Evolutionary conservation across 2,797 vertebrate genomes (phyloP).

Genomic region (Alfaro cultratus): DNA sequence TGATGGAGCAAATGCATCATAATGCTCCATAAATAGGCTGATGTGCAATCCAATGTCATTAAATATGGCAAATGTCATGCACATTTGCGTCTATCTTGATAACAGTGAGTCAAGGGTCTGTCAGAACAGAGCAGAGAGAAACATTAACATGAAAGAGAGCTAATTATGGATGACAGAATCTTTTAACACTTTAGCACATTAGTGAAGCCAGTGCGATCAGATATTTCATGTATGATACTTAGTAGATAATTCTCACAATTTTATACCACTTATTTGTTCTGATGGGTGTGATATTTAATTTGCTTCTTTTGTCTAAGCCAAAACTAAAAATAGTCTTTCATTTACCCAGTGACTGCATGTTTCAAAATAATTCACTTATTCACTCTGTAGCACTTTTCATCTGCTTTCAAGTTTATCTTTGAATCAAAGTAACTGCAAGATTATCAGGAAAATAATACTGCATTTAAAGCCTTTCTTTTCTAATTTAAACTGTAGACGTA

Average conservation of each 20-base stretch:
- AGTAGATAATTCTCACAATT: background rate
- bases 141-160: background rate
- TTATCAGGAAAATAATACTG: background rate
- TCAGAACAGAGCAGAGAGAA: background rate
- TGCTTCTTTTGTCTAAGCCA: background rate
- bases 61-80: background rate
- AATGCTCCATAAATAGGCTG: background rate
- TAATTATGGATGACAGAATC: slow-evolving; percentile 1
- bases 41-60: background rate
- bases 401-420: background rate
- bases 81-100: background rate
- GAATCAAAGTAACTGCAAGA: background rate
- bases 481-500: background rate
- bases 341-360: background rate
- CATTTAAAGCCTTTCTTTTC: background rate
- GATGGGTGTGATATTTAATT: background rate
- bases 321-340: background rate
- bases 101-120: background rate
- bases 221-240: background rate
- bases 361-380: background rate
- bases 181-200: slow-evolving; percentile 6
- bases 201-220: background rate
- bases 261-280: background rate
- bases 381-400: background rate
- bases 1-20: background rate